Evolutionary conservation across 2,113 vertebrate genomes (phyloP).

Genomic region (Cavia porcellus): DNA sequence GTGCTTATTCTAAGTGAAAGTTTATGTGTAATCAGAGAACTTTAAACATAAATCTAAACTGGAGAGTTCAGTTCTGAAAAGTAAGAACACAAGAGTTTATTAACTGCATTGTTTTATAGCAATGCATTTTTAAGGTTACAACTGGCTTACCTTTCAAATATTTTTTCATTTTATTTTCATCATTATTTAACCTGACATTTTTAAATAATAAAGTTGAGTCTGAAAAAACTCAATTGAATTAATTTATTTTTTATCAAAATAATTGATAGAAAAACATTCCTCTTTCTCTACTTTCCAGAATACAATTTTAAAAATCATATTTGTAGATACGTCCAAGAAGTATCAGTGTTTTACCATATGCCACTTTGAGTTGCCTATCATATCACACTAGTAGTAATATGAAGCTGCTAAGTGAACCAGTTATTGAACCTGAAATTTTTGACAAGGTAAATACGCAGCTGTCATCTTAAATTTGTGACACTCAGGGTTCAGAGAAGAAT

Average conservation of each 20-base stretch:
- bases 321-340: background rate
- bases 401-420: conserved; percentile 47
- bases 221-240: background rate
- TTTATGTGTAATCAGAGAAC: background rate
- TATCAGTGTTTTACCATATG: fast-evolving
- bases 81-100: background rate
- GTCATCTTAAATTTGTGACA: conserved; percentile 37
- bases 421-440: conserved; percentile 71
- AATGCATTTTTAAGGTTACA: background rate
- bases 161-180: conserved; percentile 5
- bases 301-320: background rate
- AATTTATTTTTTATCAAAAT: conserved; percentile 34
- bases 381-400: conserved; percentile 53
- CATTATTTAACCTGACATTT: background rate
- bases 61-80: background rate
- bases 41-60: conserved; percentile 14
- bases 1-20: background rate
- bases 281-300: background rate
- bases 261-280: background rate
- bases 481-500: background rate
- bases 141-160: background rate
- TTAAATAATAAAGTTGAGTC: background rate
- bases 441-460: conserved; percentile 58
- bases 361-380: conserved; percentile 52
- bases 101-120: background rate